Conservation (phyloP, 2,797 vertebrate genomes). For the Serranus cabrilla region DNA sequence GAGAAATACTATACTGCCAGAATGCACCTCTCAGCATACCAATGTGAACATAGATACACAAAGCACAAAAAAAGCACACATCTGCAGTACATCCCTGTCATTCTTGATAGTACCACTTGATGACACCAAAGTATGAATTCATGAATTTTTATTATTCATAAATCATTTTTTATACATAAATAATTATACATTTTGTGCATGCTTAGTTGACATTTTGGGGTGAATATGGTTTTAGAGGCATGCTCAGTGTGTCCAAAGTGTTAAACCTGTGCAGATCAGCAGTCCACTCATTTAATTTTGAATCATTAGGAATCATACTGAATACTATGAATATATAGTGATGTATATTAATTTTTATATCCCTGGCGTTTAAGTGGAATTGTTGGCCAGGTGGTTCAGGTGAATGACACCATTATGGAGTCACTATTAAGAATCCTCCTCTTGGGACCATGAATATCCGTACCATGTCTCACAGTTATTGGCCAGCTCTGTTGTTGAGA, state of each 20-base stretch:
- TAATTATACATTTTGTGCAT: neutral
- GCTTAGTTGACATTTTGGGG: neutral
- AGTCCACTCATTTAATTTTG: too few relatives aligned
- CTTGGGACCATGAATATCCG: neutral
- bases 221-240: neutral
- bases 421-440: neutral
- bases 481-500: too few relatives aligned
- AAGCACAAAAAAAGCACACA: constrained; percentile 1
- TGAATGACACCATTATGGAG: neutral
- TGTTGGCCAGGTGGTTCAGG: neutral
- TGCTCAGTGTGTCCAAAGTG: neutral
- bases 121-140: constrained; percentile 23
- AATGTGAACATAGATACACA: neutral
- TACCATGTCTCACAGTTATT: too few relatives aligned
- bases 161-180: neutral
- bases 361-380: neutral
- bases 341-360: neutral
- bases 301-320: neutral
- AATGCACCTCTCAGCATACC: neutral
- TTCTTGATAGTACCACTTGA: constrained; percentile 11
- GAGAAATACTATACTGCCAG: neutral
- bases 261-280: neutral
- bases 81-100: neutral
- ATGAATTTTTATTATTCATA: too few relatives aligned
- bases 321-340: neutral